phyloP scores from a whole-genome alignment of 2,888 invertebrate genomes.

The Cybosia mesomella region DNA sequence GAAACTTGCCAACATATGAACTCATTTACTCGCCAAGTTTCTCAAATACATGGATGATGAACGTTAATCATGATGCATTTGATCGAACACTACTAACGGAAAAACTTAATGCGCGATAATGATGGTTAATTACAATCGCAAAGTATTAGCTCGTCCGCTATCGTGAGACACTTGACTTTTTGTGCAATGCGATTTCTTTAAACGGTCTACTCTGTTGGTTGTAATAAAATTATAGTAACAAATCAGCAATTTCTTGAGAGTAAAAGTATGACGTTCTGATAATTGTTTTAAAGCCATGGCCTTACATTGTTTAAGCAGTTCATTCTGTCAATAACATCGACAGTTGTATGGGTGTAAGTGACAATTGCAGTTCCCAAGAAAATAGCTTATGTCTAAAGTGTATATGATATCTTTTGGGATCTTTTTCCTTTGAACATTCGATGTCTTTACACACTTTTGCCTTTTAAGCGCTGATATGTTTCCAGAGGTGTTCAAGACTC shows the following conservation, averaged over 20 bases:
- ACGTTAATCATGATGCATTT: constrained; percentile 55
- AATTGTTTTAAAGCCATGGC: no score
- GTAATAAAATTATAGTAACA: constrained; percentile 2
- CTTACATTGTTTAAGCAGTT: not conserved
- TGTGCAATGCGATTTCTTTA: constrained; percentile 36
- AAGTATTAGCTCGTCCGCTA: constrained; percentile 57
- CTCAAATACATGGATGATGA: constrained; percentile 30
- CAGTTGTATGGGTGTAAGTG: not conserved
- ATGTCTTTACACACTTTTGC: not conserved
- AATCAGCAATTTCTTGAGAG: no score
- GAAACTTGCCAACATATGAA: not conserved
- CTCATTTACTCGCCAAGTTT: constrained; percentile 9
- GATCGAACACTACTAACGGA: constrained; percentile 70
- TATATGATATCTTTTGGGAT: no score
- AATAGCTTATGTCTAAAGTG: not conserved
- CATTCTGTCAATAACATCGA: not conserved
- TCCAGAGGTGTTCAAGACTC: not conserved
- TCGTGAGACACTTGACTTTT: constrained; percentile 58
- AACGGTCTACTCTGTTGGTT: constrained; percentile 13
- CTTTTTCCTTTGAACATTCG: not conserved
- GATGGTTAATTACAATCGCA: constrained; percentile 68
- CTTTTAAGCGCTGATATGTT: not conserved
- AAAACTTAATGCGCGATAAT: constrained; percentile 74
- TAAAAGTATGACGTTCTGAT: no score
- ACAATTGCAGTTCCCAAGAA: not conserved